These are phyloP conservation scores for Incurvaria masculella DNA, from an alignment of 2,888 invertebrate genomes.

Conservation along the genomic window DNA sequence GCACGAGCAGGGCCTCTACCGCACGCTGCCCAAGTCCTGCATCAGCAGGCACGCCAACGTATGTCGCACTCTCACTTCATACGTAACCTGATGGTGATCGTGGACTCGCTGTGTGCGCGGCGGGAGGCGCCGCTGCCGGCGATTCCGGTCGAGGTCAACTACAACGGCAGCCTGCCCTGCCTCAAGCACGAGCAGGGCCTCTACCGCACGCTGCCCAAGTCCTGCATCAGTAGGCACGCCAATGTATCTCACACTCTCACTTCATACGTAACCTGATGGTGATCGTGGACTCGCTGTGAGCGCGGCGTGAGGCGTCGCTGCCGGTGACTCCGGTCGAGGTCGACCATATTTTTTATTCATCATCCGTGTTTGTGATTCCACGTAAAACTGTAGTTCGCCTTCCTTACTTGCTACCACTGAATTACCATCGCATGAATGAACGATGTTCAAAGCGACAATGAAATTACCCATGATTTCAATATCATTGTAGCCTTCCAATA, in stretches of 20 bases:
- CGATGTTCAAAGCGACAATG: too few relatives aligned
- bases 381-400: too few relatives aligned
- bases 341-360: too few relatives aligned
- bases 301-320: slow-evolving; percentile 41
- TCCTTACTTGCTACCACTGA: too few relatives aligned
- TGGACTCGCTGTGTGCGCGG: slow-evolving; percentile 62
- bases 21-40: slow-evolving; percentile 70
- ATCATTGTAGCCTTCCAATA: too few relatives aligned
- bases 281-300: slow-evolving; percentile 68
- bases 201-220: slow-evolving; percentile 64
- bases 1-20: slow-evolving; percentile 57
- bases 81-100: slow-evolving; percentile 72
- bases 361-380: too few relatives aligned
- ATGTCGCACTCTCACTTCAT: too few relatives aligned
- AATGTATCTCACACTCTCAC: too few relatives aligned
- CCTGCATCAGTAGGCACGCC: slow-evolving; percentile 72
- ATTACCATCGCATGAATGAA: too few relatives aligned
- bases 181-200: slow-evolving; percentile 55
- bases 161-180: slow-evolving; percentile 63
- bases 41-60: slow-evolving; percentile 75
- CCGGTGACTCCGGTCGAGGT: slow-evolving; percentile 25
- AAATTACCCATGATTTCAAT: too few relatives aligned
- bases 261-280: too few relatives aligned
- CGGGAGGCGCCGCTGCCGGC: slow-evolving; percentile 34
- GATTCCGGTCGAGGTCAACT: slow-evolving; percentile 33